These are phyloP conservation scores for Ptyas mucosa DNA, from an alignment of 2,113 vertebrate genomes.

Conservation along the genomic window DNA sequence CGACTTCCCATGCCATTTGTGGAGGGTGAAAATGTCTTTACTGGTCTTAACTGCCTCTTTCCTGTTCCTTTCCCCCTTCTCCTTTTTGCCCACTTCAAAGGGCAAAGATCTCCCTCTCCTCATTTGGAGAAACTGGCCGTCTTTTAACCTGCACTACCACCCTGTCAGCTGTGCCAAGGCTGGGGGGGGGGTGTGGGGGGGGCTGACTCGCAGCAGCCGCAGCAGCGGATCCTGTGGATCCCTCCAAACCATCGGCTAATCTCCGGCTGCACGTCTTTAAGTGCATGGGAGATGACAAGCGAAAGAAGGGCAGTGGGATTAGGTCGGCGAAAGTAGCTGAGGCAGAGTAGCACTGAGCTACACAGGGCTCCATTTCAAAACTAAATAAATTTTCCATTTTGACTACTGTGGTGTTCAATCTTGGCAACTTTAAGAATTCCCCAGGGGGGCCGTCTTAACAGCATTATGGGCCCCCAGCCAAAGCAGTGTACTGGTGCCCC, in stretches of 20 bases:
- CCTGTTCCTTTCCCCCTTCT: not conserved
- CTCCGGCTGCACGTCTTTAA: not conserved
- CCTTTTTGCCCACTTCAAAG: not conserved
- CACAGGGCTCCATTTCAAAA: not conserved
- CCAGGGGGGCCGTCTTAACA: too few species aligned
- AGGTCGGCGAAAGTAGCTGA: too few species aligned
- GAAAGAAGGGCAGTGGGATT: not conserved
- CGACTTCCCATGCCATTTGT: not conserved
- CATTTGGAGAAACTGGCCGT: not conserved
- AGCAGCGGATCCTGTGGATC: not conserved
- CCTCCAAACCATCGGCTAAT: not conserved
- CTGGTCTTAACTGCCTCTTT: not conserved
- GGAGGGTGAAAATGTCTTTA: not conserved
- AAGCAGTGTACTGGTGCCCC: too few species aligned
- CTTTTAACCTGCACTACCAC: not conserved
- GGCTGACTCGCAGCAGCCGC: too few species aligned
- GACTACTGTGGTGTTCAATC: not conserved
- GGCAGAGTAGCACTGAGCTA: not conserved
- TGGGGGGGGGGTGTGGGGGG: too few species aligned
- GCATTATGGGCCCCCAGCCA: too few species aligned
- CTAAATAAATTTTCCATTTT: not conserved
- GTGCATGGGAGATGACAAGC: not conserved
- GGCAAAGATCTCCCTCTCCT: not conserved
- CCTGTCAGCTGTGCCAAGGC: not conserved
- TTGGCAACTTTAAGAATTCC: not conserved